phyloP scores from a whole-genome alignment of 2,888 invertebrate genomes.

The Drosophila incognita region DNA sequence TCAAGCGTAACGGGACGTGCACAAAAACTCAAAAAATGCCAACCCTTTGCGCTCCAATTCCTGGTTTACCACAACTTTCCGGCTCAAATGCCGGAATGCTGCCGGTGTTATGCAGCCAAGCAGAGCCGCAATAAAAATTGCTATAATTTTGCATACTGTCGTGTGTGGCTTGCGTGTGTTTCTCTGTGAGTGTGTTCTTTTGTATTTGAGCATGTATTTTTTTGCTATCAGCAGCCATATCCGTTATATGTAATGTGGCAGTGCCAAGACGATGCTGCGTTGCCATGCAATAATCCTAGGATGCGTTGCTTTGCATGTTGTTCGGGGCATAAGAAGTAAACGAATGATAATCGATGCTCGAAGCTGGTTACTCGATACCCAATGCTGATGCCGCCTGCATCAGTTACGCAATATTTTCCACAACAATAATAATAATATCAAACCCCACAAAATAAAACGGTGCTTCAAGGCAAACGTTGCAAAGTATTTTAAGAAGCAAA shows the following conservation, averaged over 20 bases:
- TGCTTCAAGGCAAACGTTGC: slow-evolving; percentile 12
- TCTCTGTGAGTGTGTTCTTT: slow-evolving; percentile 10
- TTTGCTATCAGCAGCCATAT: slow-evolving; percentile 38
- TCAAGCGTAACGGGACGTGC: slow-evolving; percentile 45
- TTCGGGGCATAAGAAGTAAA: slow-evolving; percentile 23
- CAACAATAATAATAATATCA: slow-evolving; percentile 17
- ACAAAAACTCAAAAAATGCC: slow-evolving; percentile 6
- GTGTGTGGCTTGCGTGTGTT: slow-evolving; percentile 17
- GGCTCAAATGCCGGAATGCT: slow-evolving; percentile 39
- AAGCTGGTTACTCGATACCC: slow-evolving; percentile 26
- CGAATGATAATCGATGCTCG: slow-evolving; percentile 47
- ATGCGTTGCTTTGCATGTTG: slow-evolving; percentile 39
- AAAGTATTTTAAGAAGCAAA: slow-evolving; percentile 26
- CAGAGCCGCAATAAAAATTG: slow-evolving; percentile 74
- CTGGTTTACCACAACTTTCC: slow-evolving; percentile 2
- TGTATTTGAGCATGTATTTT: slow-evolving; percentile 17
- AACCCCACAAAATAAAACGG: slow-evolving; percentile 18
- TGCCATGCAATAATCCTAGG: slow-evolving; percentile 52
- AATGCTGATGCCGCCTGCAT: slow-evolving; percentile 14
- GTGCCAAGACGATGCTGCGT: slow-evolving; percentile 48
- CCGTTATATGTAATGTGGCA: slow-evolving; percentile 37
- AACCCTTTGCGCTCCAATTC: background rate
- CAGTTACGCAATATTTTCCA: slow-evolving; percentile 35
- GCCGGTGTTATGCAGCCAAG: slow-evolving; percentile 63
- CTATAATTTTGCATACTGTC: slow-evolving; percentile 70